Evolutionary conservation across 2,113 vertebrate genomes (phyloP), one percentile per base, ranked within the genome.

Genomic region (Myiagra hebetior): DNA sequence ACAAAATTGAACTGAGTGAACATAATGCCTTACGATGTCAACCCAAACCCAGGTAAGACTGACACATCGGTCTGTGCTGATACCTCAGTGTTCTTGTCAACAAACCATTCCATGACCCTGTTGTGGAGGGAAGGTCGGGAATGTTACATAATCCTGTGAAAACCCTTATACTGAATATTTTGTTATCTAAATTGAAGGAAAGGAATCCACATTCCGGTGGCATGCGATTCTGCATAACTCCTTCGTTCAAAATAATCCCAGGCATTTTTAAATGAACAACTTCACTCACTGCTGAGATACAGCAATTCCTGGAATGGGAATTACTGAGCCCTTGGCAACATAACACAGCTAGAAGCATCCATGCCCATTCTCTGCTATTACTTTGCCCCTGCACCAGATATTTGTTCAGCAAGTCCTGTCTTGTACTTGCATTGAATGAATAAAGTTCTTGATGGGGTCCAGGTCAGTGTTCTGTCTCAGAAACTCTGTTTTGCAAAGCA

Each of bases 261-360:
- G 65, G 75, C 44, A 94, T 96, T 89, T 94, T 24, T 28, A 86
- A 94, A 91, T 93, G 44, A 96, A 30, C 23, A 41, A 3, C 56
- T 91, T 88, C n/a, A 44, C 24, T 70, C 28, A 9, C 30, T 21
- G 5, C 39, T 28, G 68, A 68, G 72, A 49, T 17, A 14, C 56
- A 93, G 60, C 37, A 44, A 81, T 88, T 73, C 67, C 8, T 65
- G 92, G 88, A 84, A 96, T 84, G 95, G 76, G 80, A 56, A 55
- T 75, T 28, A 15, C 23, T 41, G 10, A 77, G 13, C 47, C 13
- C 39, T 60, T 44, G 28, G 56, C 46, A 88, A 39, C 55, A 52
- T n/a, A 14, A 10, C 69, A 16, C 11, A 64, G 73, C 35, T 37
- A 28, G 72, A 39, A 49, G 33, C 28, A 64, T 50, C 50, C 57